These are phyloP conservation scores for Moxostoma hubbsi DNA, from an alignment of 2,797 vertebrate species.

Conservation along the genomic window DNA sequence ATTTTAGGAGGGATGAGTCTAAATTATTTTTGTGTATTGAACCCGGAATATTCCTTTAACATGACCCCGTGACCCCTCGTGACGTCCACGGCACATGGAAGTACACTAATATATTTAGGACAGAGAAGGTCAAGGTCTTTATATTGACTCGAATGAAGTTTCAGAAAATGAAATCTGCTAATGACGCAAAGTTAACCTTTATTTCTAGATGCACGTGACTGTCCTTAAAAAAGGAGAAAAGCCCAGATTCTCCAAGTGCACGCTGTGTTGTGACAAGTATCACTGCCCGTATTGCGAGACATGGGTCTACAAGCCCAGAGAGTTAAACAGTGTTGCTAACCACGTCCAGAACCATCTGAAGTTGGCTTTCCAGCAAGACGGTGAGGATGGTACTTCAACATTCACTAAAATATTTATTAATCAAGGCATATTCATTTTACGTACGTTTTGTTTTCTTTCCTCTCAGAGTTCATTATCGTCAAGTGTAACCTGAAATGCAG, in stretches of 20 bases:
- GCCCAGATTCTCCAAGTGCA: slow-evolving; percentile 20
- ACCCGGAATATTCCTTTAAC: too few relatives aligned
- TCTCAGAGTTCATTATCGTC: slow-evolving; percentile 7
- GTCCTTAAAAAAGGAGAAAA: slow-evolving; percentile 16
- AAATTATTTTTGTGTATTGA: not conserved
- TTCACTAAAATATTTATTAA: not conserved
- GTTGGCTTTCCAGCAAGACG: not conserved
- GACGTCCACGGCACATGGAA: too few relatives aligned
- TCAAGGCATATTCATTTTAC: not conserved
- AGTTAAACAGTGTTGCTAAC: not conserved
- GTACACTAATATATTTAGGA: too few relatives aligned
- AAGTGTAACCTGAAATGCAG: slow-evolving; percentile 27
- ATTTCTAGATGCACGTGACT: slow-evolving; percentile 6
- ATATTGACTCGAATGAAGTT: too few relatives aligned
- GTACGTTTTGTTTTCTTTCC: not conserved
- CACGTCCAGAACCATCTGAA: slow-evolving; percentile 20
- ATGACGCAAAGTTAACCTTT: not conserved
- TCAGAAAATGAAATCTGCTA: not conserved
- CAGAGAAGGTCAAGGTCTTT: too few relatives aligned
- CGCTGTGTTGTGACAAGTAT: slow-evolving; percentile 19
- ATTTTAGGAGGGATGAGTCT: too few relatives aligned
- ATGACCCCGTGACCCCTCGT: too few relatives aligned
- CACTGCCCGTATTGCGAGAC: slow-evolving; percentile 30
- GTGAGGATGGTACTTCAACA: slow-evolving; percentile 8
- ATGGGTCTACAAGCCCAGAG: slow-evolving; percentile 22